Evolutionary conservation across 1,140 invertebrate species (phyloP), one percentile per base, ranked within the genome.

Genomic region (Drosophila sproati): DNA sequence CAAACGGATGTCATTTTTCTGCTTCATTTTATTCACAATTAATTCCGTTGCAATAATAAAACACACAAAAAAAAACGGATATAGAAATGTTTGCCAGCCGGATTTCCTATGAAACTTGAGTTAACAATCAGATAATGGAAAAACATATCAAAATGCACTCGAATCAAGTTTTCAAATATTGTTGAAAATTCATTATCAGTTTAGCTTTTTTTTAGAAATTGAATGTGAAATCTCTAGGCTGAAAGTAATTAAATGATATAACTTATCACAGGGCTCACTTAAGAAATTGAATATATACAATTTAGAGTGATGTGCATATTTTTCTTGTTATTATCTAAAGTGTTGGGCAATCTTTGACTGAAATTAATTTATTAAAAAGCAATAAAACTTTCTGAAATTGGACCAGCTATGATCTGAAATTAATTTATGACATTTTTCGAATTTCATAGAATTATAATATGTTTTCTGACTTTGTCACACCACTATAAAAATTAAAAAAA

Each of bases 1-100:
- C 43, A 66, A 80, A 55, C 81, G 73, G 80, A 83, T 83, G 80
- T 85, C 51, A 64, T 59, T 66, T 66, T 73, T 66, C 54, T 72
- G 45, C 37, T 51, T 20, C 20, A 20, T 20, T 20, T 20, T 20
- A 20, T 20, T 20, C 20, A 20, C 20, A 20, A 20, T 20, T 20
- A 20, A 20, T 20, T 20, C 20, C 20, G 20, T 20, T 20, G 20
- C 20, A 20, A 20, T 20, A 20, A 20, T 20, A 20, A 20, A 20
- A 20, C 20, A 20, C 20, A 20, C 20, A 20, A 20, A 20, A 12
- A 12, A 20, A 20, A 20, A 20, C 20, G 1, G 20, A 20, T 20
- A 20, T 20, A 1, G 20, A 20, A 20, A 20, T 20, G 20, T 20
- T 20, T 20, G 20, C 20, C 31, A 45, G n/a, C 41, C 41, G 31